Evolutionary conservation across 2,888 invertebrate species (phyloP).

Genomic region (Noctua janthe): DNA sequence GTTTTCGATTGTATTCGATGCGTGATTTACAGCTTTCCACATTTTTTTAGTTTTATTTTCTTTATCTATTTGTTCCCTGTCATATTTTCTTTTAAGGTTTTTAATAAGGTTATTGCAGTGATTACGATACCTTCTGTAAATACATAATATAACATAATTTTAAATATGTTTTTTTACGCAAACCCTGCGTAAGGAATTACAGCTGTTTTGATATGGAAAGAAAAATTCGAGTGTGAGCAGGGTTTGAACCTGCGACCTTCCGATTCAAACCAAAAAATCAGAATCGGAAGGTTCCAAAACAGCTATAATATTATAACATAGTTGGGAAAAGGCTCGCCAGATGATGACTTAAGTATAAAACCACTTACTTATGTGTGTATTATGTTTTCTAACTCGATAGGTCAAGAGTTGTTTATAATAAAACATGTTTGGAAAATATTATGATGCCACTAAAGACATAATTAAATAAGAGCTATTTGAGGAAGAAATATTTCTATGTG

Average conservation of each 20-base stretch:
- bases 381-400: constrained; percentile 17
- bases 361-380: neutral
- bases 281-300: too few species aligned
- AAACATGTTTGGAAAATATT: constrained; percentile 54
- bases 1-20: neutral
- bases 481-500: constrained; percentile 43
- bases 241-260: too few species aligned
- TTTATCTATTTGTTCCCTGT: neutral
- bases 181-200: too few species aligned
- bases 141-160: too few species aligned
- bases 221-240: too few species aligned
- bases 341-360: neutral
- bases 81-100: neutral
- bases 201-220: too few species aligned
- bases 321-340: neutral
- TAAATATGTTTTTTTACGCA: too few species aligned
- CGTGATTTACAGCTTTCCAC: neutral
- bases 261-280: too few species aligned
- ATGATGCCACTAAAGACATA: constrained; percentile 49
- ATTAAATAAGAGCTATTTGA: constrained; percentile 51
- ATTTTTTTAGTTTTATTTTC: neutral
- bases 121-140: neutral
- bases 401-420: constrained; percentile 30
- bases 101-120: neutral
- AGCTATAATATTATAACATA: too few species aligned